Conservation (phyloP, 1,140 invertebrate species). For the Polyergus mexicanus region DNA sequence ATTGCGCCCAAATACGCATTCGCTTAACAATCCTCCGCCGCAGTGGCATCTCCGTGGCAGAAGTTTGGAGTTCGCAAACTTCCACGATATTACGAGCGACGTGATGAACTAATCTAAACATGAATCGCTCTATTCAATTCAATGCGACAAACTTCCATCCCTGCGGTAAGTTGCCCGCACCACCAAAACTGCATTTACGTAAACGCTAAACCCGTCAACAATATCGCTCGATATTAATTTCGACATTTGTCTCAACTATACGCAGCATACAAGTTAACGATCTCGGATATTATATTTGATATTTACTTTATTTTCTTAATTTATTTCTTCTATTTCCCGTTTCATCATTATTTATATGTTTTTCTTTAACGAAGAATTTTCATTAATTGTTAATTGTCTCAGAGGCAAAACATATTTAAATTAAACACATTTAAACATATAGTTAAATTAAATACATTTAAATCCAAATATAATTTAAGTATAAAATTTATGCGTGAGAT, state of each 20-base stretch:
- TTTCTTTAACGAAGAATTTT: not conserved
- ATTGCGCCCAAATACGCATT: conserved; percentile 45
- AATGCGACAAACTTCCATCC: conserved; percentile 33
- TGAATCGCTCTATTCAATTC: conserved; percentile 50
- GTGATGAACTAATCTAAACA: conserved; percentile 58
- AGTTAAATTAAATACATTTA: too few species aligned
- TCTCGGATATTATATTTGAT: not conserved
- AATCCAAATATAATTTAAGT: too few species aligned
- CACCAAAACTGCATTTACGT: conserved; percentile 15
- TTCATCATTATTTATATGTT: not conserved
- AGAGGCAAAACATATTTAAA: not conserved
- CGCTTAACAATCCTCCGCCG: conserved; percentile 35
- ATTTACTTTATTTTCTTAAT: not conserved
- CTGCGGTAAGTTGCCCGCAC: not conserved
- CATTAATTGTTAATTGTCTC: not conserved
- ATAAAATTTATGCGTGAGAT: not conserved
- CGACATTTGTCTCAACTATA: not conserved
- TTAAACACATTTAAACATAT: too few species aligned
- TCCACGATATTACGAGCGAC: conserved; percentile 45
- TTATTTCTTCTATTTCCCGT: not conserved
- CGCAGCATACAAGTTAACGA: not conserved
- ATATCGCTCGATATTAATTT: not conserved
- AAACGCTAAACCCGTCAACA: conserved; percentile 6
- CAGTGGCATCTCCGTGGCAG: conserved; percentile 41
- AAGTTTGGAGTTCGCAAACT: conserved; percentile 52